Evolutionary conservation across 2,113 vertebrate species (phyloP), one percentile per base, ranked within the genome.

Genomic region (Ovibos moschatus): DNA sequence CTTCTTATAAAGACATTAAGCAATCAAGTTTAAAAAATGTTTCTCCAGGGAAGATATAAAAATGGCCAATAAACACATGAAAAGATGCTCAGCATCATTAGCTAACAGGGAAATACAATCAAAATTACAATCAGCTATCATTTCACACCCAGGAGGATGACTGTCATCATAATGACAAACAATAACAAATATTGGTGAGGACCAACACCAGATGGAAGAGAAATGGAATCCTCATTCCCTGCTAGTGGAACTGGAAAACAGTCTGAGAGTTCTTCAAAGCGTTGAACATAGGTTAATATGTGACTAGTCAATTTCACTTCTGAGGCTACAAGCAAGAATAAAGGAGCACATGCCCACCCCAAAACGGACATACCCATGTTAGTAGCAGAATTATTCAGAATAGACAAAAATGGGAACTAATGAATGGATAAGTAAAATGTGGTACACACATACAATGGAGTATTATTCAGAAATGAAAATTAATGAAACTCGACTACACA

Each of bases 401-500:
- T 2, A 50, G 47, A 11, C 19, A 25, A 17, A 62, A 84, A 84
- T 21, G 15, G 27, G 19, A 91, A 30, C 9, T 15, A 19, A 74
- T 10, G 45, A 14, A 30, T 2, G 15, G n/a, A 17, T 16, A 7
- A 9, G 15, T 36, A 57, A 43, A 17, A 51, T 21, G 25, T 5
- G 7, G 19, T 23, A 5, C 3, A 4, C 9, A 9, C 57, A 12
- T 13, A 25, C 1, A 11, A 27, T 21, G 7, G 28, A 28, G 45
- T 51, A n/a, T 58, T 74, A 36, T 57, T 43, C 27, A 55, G 51
- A 36, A 53, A 79, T 93, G 79, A 97, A 74, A 86, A 45, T 43
- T 28, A 78, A 64, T 57, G 33, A 84, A n/a, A 27, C 53, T n/a
- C 33, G 7, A 33, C 23, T 7, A 51, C 2, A 6, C 8, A 10